Conservation (phyloP, 2,888 invertebrate genomes). For the Tolmerus cingulatus region DNA sequence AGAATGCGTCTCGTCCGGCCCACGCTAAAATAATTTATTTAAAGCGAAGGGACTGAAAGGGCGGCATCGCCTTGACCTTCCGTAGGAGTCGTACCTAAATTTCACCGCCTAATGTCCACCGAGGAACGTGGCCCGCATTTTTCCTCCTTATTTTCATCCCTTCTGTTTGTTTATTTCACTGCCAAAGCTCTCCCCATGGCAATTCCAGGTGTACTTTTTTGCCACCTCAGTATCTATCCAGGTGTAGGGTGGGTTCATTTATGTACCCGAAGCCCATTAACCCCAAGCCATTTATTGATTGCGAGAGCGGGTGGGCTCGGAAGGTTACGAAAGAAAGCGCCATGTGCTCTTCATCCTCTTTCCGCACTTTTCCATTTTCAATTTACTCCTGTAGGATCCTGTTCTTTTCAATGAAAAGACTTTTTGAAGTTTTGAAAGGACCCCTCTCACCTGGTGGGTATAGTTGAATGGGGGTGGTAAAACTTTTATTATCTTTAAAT, state of each 20-base stretch:
- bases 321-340: not conserved
- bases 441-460: not conserved
- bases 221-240: not conserved
- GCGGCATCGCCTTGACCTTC: not conserved
- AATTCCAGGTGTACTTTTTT: not conserved
- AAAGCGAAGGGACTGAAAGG: not conserved
- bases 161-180: not conserved
- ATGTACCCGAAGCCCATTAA: not conserved
- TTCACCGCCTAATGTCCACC: not conserved
- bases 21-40: not conserved
- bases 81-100: not conserved
- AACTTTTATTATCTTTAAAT: not conserved
- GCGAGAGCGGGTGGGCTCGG: not conserved
- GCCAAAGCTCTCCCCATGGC: not conserved
- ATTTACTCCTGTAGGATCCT: not conserved
- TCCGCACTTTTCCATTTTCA: not conserved
- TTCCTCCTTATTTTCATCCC: not conserved
- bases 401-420: not conserved
- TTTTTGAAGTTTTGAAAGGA: not conserved
- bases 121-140: not conserved
- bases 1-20: not conserved
- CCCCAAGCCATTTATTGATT: not conserved
- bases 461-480: not conserved
- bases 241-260: not conserved
- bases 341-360: not conserved